Evolutionary conservation across 2,113 vertebrate species (phyloP).

Genomic region (Malurus elegans): DNA sequence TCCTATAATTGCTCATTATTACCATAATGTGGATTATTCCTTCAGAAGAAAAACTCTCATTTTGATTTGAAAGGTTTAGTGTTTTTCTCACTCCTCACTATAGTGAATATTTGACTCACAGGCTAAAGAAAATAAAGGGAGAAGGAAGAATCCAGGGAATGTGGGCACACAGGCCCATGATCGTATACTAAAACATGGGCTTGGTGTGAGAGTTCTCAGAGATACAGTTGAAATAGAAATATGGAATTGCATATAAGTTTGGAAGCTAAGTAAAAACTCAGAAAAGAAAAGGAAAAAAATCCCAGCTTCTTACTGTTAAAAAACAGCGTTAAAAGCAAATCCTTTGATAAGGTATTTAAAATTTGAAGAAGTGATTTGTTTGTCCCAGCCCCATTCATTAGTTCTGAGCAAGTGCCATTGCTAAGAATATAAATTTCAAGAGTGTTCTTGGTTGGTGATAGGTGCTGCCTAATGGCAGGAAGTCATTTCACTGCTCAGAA

Average conservation of each 20-base stretch:
- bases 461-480: slow-evolving; percentile 20
- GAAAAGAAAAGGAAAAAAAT: background rate
- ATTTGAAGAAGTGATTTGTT: slow-evolving; percentile 20
- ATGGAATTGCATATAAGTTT: background rate
- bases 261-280: background rate
- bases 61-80: background rate
- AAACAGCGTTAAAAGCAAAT: background rate
- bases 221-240: background rate
- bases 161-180: too few relatives aligned
- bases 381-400: slow-evolving; percentile 2
- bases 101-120: background rate
- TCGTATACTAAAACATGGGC: background rate
- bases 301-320: background rate
- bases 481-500: slow-evolving; percentile 45
- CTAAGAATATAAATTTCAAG: slow-evolving; percentile 38
- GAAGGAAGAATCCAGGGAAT: background rate
- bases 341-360: background rate
- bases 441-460: background rate
- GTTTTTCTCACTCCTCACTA: background rate
- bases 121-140: background rate
- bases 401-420: background rate
- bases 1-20: background rate
- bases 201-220: background rate
- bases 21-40: background rate
- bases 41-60: background rate